A percentile compares a stretch with the other conserved stretches of the same genome.
Conservation (phyloP, 2,797 vertebrate species). For the Pangasius djambal region DNA sequence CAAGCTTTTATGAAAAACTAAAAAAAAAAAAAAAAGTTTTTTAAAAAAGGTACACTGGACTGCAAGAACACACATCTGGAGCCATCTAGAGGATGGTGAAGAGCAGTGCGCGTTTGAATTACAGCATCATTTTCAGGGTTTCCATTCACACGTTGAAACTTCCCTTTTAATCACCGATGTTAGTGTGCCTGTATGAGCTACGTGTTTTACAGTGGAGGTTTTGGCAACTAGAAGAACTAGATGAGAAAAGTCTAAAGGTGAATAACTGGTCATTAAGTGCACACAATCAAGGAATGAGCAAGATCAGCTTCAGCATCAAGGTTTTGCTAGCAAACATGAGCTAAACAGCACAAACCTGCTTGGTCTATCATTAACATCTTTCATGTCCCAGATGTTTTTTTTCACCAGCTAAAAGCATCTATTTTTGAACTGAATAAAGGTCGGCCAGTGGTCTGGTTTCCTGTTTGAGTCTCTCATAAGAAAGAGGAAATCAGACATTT, state of each 20-base stretch:
- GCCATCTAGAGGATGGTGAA: slow-evolving; percentile 40
- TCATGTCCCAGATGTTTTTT: not conserved
- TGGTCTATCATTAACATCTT: not conserved
- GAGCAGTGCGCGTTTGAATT: not conserved
- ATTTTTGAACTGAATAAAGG: not conserved
- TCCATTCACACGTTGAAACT: not conserved
- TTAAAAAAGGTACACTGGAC: not conserved
- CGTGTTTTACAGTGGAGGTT: not conserved
- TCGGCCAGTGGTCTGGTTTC: not conserved
- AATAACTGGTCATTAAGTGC: not conserved
- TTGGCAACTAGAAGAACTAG: not conserved
- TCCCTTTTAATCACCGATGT: not conserved
- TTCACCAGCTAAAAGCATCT: not conserved
- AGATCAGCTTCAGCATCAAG: not conserved
- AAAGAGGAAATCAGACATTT: not conserved
- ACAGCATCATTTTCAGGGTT: not conserved
- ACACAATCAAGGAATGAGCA: not conserved
- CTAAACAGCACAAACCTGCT: not conserved
- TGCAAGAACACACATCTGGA: not conserved
- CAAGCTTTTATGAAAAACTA: not conserved
- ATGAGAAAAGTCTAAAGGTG: not conserved
- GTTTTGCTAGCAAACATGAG: not conserved
- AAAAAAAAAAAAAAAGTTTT: not conserved
- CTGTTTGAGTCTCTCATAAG: not conserved
- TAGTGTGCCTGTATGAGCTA: not conserved